A percentile compares a stretch with the other conserved stretches of the same genome.
Evolutionary conservation across 2,888 invertebrate species (phyloP).

Genomic region (Hydrotaea diabolus): DNA sequence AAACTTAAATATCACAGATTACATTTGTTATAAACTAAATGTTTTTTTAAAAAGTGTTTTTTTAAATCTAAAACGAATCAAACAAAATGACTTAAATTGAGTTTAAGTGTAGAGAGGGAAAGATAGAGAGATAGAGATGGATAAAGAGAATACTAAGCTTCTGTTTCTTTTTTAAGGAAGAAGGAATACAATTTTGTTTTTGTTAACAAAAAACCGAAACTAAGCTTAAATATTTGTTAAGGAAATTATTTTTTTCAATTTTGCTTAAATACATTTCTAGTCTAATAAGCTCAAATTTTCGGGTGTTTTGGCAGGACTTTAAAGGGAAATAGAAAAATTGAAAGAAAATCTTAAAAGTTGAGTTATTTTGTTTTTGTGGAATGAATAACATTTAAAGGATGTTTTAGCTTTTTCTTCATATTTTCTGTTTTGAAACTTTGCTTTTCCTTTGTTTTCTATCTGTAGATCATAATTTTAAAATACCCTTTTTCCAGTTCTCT

Average conservation of each 20-base stretch:
- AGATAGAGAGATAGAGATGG: conserved; percentile 27
- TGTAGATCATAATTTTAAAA: conserved; percentile 17
- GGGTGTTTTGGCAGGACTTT: neutral
- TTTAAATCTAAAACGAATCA: conserved; percentile 13
- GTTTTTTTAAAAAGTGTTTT: conserved; percentile 63
- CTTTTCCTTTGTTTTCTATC: neutral
- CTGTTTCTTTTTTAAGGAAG: neutral
- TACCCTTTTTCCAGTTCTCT: neutral
- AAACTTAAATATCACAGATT: conserved; percentile 80
- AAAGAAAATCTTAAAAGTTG: neutral
- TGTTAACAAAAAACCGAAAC: too few relatives aligned
- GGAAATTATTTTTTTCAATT: too few relatives aligned
- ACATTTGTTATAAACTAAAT: conserved; percentile 67
- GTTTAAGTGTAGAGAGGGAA: conserved; percentile 33
- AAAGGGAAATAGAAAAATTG: neutral
- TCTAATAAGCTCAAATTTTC: neutral
- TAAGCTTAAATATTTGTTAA: neutral
- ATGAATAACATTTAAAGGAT: conserved; percentile 50
- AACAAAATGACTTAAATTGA: conserved; percentile 43
- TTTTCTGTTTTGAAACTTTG: neutral
- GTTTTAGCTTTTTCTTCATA: neutral
- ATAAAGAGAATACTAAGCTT: conserved; percentile 17
- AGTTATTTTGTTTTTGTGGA: conserved; percentile 45
- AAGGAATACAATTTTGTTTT: conserved; percentile 19
- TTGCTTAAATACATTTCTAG: neutral